These are phyloP conservation scores for Vidua chalybeata DNA, from an alignment of 2,113 vertebrate genomes.

Conservation along the genomic window DNA sequence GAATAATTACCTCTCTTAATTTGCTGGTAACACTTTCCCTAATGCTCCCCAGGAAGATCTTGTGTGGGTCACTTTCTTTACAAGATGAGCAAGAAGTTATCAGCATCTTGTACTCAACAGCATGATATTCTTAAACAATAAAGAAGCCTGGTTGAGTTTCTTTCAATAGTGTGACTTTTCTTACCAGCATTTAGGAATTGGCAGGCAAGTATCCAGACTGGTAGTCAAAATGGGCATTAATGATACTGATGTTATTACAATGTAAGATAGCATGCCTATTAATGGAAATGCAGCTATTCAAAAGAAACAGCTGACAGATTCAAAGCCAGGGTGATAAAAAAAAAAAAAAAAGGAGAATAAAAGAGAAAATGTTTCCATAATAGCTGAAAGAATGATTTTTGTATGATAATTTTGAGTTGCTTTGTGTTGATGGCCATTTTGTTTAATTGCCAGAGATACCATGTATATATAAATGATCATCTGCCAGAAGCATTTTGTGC, in stretches of 20 bases:
- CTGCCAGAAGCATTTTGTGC: constrained; percentile 58
- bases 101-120: not conserved
- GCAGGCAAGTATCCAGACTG: not conserved
- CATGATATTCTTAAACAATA: not conserved
- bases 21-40: not conserved
- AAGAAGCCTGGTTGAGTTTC: not conserved
- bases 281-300: not conserved
- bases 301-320: not conserved
- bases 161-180: not conserved
- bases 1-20: not conserved
- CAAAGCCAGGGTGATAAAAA: not conserved
- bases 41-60: not conserved
- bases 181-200: not conserved
- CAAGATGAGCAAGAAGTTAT: not conserved
- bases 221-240: not conserved
- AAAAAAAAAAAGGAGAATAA: no score
- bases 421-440: not conserved
- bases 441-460: not conserved
- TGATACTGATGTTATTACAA: not conserved
- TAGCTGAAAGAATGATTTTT: not conserved
- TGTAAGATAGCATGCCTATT: not conserved
- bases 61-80: not conserved
- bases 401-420: not conserved
- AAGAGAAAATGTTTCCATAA: not conserved
- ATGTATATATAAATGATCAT: constrained; percentile 60